Evolutionary conservation across 2,888 invertebrate species (phyloP), one percentile per base, ranked within the genome.

Genomic region (Melanostoma scalare): DNA sequence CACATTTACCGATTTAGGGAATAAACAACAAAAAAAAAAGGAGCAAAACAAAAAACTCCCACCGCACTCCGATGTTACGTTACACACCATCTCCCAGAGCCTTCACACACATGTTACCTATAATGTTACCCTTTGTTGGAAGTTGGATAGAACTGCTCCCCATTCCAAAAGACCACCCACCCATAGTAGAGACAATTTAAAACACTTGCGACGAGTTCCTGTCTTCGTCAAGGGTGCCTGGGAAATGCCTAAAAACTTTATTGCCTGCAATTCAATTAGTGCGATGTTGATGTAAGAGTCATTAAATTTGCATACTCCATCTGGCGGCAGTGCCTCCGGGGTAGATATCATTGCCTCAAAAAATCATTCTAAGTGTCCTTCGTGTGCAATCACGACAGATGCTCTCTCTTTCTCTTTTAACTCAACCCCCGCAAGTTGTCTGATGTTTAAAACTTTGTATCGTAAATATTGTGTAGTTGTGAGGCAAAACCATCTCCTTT

Each of bases 221-320:
- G 44, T 30, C 31, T 10, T 44, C 55, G 61, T 69, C 77, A 48
- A 68, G 42, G 9, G 52, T 65, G 44, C 44, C 48, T 53, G 71
- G 50, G 50, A 79, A 79, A 79, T 71, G 84, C 84, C 78, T 79
- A 84, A 84, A 84, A 84, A 75, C 84, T 71, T 84, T 84, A 84
- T 84, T 75, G 84, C 79, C 79, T 71, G 84, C 84, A 84, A 84
- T 84, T 84, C 84, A 84, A 84, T 84, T 84, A 84, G 84, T 84
- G 84, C 79, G 79, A 84, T 79, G 84, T 84, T 84, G 84, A 79
- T 84, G 84, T 84, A 79, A 79, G 77, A 77, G 84, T 71, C 84
- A 84, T 84, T 84, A 79, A 84, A 84, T 84, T 84, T 75, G 75
- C 84, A 84, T 84, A 79, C 79, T 65, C 78, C 84, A 84, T 78